A percentile compares a stretch with the other conserved stretches of the same genome.
Conservation (phyloP, 1,140 invertebrate genomes). For the Drosophila orena region DNA sequence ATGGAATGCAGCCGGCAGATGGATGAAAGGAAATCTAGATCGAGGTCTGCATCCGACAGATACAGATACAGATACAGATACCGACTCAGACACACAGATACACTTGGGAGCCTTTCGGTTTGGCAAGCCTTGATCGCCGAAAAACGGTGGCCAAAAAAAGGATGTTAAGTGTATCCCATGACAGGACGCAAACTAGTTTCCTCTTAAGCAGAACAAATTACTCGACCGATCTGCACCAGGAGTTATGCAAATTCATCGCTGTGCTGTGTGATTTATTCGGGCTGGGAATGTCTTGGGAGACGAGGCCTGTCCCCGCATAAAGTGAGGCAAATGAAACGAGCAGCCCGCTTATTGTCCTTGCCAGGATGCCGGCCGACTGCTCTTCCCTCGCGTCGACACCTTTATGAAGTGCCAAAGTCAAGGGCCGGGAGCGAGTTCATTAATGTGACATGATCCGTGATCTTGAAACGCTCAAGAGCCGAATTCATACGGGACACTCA, state of each 20-base stretch:
- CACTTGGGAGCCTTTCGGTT: not conserved
- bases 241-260: constrained; percentile 69
- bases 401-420: constrained; percentile 82
- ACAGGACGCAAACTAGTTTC: constrained; percentile 75
- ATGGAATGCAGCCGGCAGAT: constrained; percentile 55
- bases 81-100: no score
- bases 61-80: no score
- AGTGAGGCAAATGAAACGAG: constrained; percentile 70
- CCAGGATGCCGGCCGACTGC: constrained; percentile 18
- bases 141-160: constrained; percentile 7
- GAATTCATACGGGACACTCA: constrained; percentile 42
- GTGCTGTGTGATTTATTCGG: constrained; percentile 61
- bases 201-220: constrained; percentile 63
- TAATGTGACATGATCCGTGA: constrained; percentile 77
- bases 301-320: constrained; percentile 63
- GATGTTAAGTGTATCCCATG: constrained; percentile 46
- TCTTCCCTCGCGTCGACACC: constrained; percentile 59
- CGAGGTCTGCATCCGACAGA: constrained; percentile 11
- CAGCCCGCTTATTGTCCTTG: constrained; percentile 46
- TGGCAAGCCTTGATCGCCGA: constrained; percentile 55
- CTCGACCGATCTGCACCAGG: constrained; percentile 29
- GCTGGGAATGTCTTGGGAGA: constrained; percentile 33
- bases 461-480: constrained; percentile 55
- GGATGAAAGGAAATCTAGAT: constrained; percentile 34
- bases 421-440: constrained; percentile 68